Percentiles rank a stretch among this genome's conserved stretches.
phyloP scores from a whole-genome alignment of 2,113 vertebrate genomes.

The Rhegmatorhina hoffmannsi region DNA sequence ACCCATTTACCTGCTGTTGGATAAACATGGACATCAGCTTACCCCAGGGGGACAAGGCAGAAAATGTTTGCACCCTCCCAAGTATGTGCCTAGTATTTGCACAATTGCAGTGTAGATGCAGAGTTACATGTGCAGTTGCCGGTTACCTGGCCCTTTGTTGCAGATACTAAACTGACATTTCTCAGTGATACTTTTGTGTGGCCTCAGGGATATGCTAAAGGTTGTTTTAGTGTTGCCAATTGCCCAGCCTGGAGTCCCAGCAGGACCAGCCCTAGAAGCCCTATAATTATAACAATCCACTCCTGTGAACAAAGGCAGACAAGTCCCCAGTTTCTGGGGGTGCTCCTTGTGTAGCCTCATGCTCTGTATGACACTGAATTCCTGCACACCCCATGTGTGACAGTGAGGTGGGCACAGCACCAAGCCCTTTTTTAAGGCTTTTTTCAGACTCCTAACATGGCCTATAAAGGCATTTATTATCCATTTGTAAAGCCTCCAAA shows the following conservation, averaged over 20 bases:
- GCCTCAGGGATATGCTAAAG: constrained; percentile 10
- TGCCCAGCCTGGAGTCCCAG: background rate
- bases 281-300: background rate
- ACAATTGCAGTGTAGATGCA: background rate
- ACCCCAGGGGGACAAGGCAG: background rate
- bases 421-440: background rate
- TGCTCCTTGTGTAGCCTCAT: background rate
- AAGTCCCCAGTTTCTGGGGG: background rate
- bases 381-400: background rate
- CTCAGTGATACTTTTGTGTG: background rate
- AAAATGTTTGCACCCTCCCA: background rate
- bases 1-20: background rate
- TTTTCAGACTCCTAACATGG: background rate
- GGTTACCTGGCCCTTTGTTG: background rate
- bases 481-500: background rate
- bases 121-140: background rate
- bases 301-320: background rate
- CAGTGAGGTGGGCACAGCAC: background rate
- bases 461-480: background rate
- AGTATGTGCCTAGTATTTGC: background rate
- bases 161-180: background rate
- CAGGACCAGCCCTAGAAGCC: background rate
- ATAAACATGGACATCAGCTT: background rate
- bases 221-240: background rate
- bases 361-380: background rate